Percentiles rank a stretch among this genome's conserved stretches.
These are phyloP conservation scores for Bombus breviceps DNA, from an alignment of 1,140 invertebrate species.

Conservation along the genomic window DNA sequence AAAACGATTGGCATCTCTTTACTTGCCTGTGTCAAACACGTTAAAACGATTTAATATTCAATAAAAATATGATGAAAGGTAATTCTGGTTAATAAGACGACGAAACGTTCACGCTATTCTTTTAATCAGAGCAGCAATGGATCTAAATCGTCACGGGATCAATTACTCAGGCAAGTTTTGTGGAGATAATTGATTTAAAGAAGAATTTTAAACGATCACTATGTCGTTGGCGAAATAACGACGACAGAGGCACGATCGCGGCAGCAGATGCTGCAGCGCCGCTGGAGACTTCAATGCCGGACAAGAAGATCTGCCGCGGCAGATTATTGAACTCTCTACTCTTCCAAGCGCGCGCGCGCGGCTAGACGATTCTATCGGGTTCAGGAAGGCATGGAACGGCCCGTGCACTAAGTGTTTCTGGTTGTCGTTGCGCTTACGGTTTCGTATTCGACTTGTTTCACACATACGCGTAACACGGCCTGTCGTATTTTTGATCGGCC, in stretches of 20 bases:
- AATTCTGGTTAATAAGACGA: no score
- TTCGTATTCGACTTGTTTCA: slow-evolving; percentile 31
- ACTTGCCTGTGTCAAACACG: background rate
- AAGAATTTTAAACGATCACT: background rate
- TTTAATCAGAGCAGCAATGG: background rate
- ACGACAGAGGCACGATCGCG: slow-evolving; percentile 12
- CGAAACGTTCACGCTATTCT: background rate
- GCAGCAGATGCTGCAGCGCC: slow-evolving; percentile 30
- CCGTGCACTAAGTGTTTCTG: slow-evolving; percentile 51
- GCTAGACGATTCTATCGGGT: slow-evolving; percentile 52
- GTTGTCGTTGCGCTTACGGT: slow-evolving; percentile 32
- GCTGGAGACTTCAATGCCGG: slow-evolving; percentile 75
- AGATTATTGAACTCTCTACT: slow-evolving; percentile 69
- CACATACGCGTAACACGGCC: slow-evolving; percentile 27
- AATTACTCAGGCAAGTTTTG: background rate
- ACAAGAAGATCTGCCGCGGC: slow-evolving; percentile 53
- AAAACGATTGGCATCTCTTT: slow-evolving; percentile 7
- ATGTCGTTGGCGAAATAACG: slow-evolving; percentile 30
- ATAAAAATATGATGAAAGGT: background rate
- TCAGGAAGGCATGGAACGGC: slow-evolving; percentile 38
- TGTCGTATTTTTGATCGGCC: slow-evolving; percentile 29
- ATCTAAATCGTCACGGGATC: background rate
- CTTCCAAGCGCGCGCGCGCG: slow-evolving; percentile 12
- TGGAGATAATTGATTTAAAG: slow-evolving; percentile 4
- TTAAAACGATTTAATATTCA: background rate